Evolutionary conservation across 2,888 invertebrate species (phyloP), one percentile per base, ranked within the genome.

Genomic region (Brachylomia viminalis): DNA sequence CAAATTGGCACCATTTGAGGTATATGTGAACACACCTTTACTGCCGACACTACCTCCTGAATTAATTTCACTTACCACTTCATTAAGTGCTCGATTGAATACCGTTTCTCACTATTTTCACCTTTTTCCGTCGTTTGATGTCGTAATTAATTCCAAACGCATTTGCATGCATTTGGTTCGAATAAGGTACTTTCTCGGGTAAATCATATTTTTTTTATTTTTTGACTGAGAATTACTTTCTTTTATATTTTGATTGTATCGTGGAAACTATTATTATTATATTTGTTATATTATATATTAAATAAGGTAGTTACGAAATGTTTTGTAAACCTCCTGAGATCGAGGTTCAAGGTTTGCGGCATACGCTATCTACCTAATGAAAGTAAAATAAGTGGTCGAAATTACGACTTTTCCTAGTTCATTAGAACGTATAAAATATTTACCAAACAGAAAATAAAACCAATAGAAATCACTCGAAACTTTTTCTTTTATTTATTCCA

Each of bases 61-160:
- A 69, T 77, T 69, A 38, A 72, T 70, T 83, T 66, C 65, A 66
- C 20, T 72, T 13, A 72, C 72, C 42, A 47, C 65, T 74, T 75
- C 61, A 74, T 77, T 30, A 69, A 75, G 66, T 59, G 70, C 59
- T 70, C 72, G 27, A 73, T 75, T 70, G 72, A 78, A 78, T 75
- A 49, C n/a, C 54, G 45, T 62, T 49, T 17, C 69, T 27, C 58
- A 81, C 67, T 62, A 81, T 84, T 68, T 56, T 58, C 23, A 54
- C 58, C 33, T 78, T 52, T 81, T 58, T 33, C 30, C 49, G 42
- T 33, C 42, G 1, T 27, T 64, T 30, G 15, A 38, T 23, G 33
- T 54, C 33, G 54, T 52, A 59, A 80, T 56, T 58, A 59, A 68
- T 83, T 64, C 45, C 20, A 27, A 68, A 47, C 54, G 64, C n/a